Conservation (phyloP, 2,888 invertebrate genomes). For the Euplexia lucipara region DNA sequence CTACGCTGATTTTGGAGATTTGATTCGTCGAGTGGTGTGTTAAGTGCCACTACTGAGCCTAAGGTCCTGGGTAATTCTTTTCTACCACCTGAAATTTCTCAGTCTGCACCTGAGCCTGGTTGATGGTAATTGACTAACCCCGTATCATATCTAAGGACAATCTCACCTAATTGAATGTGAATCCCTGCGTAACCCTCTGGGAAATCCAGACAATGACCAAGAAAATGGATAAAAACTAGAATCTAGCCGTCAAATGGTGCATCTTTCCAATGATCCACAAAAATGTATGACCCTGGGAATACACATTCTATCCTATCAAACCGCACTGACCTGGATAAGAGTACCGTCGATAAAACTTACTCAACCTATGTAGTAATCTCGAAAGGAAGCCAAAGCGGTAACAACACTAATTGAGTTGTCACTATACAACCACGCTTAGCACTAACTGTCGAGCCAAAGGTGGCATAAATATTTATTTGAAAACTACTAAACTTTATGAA, state of each 20-base stretch:
- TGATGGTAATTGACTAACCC: too few species aligned
- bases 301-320: background rate
- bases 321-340: conserved; percentile 15
- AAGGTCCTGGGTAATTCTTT: too few species aligned
- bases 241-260: background rate
- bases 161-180: too few species aligned
- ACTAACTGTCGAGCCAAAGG: conserved; percentile 28
- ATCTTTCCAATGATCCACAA: background rate
- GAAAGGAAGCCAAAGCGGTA: conserved; percentile 46
- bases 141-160: too few species aligned
- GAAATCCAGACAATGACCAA: too few species aligned
- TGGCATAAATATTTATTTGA: conserved; percentile 49
- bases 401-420: conserved; percentile 57
- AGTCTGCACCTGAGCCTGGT: too few species aligned
- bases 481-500: conserved; percentile 27
- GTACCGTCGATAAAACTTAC: conserved; percentile 14
- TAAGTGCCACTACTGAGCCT: too few species aligned
- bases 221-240: background rate
- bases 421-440: conserved; percentile 44
- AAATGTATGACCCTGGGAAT: background rate
- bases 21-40: too few species aligned
- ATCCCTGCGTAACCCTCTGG: too few species aligned
- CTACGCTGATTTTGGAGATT: background rate
- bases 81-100: too few species aligned
- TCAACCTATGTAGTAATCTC: conserved; percentile 27